A percentile compares a stretch with the other conserved stretches of the same genome.
These are phyloP conservation scores for Melanerpes formicivorus DNA, from an alignment of 2,113 vertebrate species.

Conservation along the genomic window DNA sequence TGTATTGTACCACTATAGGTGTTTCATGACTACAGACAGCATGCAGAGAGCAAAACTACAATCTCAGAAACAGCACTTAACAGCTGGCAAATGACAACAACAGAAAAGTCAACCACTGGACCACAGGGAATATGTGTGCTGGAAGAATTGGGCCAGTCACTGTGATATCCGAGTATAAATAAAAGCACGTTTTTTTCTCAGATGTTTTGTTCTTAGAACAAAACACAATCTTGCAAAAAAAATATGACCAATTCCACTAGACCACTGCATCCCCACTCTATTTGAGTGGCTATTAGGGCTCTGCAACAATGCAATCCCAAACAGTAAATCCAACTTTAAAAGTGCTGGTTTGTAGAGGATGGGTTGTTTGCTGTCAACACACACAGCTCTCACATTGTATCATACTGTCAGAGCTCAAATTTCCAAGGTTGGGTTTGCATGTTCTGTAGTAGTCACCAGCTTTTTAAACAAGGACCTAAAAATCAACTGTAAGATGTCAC, in stretches of 20 bases:
- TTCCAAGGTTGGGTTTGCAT: background rate
- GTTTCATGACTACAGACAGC: background rate
- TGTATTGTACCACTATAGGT: background rate
- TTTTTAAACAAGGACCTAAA: background rate
- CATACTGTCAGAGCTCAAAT: background rate
- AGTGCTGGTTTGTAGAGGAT: background rate
- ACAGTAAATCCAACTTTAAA: background rate
- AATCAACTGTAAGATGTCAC: slow-evolving; percentile 34
- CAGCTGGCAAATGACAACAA: background rate
- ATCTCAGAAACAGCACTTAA: background rate
- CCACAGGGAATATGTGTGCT: background rate
- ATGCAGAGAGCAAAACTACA: rapidly evolving
- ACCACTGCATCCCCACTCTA: background rate
- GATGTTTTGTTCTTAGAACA: background rate
- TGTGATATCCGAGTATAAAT: background rate
- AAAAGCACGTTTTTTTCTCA: background rate
- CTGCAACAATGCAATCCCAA: background rate
- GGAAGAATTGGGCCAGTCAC: background rate
- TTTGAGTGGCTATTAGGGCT: background rate
- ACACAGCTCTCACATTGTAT: background rate
- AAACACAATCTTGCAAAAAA: background rate
- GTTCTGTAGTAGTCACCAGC: background rate
- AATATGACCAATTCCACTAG: background rate
- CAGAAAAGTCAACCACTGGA: background rate
- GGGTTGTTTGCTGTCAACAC: background rate